Conservation (phyloP, 2,113 vertebrate species). For the Crotalus viridis region DNA sequence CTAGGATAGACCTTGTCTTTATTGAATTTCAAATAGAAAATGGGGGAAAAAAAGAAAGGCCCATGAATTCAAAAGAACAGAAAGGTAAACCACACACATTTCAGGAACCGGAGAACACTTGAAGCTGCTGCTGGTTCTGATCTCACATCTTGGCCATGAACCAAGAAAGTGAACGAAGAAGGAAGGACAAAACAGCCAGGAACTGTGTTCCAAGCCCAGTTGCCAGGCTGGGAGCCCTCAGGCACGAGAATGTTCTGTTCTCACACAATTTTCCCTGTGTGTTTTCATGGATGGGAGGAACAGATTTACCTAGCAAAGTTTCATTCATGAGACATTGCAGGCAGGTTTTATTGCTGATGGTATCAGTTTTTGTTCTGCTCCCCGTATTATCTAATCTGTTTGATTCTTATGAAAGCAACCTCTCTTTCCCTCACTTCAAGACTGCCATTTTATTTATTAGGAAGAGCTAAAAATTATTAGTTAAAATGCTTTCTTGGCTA, state of each 20-base stretch:
- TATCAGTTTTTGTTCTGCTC: neutral
- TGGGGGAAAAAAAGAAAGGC: neutral
- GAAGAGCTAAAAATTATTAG: neutral
- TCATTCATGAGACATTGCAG: neutral
- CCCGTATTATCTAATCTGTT: neutral
- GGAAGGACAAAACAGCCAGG: neutral
- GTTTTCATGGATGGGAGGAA: neutral
- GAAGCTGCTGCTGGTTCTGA: neutral
- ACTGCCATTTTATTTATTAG: neutral
- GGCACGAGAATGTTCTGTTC: slow-evolving; percentile 25
- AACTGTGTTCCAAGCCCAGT: neutral
- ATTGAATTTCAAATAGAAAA: neutral
- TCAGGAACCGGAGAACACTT: neutral
- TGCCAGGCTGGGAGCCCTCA: slow-evolving; percentile 7
- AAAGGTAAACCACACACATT: neutral
- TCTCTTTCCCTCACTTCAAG: neutral
- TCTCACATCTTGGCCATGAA: neutral
- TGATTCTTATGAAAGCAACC: neutral
- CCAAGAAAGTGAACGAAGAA: neutral
- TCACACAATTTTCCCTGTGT: neutral
- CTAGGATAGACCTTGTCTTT: neutral
- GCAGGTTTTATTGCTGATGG: slow-evolving; percentile 5
- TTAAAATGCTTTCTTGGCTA: neutral
- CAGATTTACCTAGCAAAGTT: neutral
- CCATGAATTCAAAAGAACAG: neutral